phyloP scores from a whole-genome alignment of 2,888 invertebrate species.

The Lasioglossum lativentre region DNA sequence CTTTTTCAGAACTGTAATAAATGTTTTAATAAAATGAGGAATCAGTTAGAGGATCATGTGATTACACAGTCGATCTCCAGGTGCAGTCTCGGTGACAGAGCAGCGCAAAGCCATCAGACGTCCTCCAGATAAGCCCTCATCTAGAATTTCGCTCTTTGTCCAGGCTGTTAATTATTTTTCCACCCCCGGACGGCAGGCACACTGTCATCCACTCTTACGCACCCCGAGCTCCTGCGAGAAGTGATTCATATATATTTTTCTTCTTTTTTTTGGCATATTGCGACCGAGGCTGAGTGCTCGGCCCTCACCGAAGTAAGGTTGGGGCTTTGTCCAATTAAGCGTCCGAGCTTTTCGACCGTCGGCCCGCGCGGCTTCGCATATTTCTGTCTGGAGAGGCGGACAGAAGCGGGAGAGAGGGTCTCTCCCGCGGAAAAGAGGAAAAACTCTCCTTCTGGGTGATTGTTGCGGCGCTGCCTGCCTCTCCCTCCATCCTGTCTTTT shows the following conservation, averaged over 20 bases:
- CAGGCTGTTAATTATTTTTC: slow-evolving; percentile 68
- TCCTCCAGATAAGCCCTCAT: slow-evolving; percentile 54
- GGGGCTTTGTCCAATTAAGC: slow-evolving; percentile 85
- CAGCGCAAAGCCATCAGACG: slow-evolving; percentile 36
- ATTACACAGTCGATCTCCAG: slow-evolving; percentile 16
- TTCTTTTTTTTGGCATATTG: slow-evolving; percentile 82
- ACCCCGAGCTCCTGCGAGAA: slow-evolving; percentile 71
- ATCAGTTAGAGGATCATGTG: not conserved
- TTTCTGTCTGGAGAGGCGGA: slow-evolving; percentile 81
- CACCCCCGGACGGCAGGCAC: slow-evolving; percentile 33
- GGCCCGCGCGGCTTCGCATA: slow-evolving; percentile 80
- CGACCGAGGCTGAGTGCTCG: slow-evolving; percentile 78
- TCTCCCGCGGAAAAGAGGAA: slow-evolving; percentile 75
- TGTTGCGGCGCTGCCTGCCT: slow-evolving; percentile 58
- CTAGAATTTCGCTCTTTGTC: slow-evolving; percentile 68
- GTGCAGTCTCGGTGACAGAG: not conserved
- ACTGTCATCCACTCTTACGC: slow-evolving; percentile 68
- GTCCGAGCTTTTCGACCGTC: slow-evolving; percentile 81
- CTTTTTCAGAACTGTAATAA: not conserved
- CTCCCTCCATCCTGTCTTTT: slow-evolving; percentile 22
- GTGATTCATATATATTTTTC: slow-evolving; percentile 78
- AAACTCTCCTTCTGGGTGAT: slow-evolving; percentile 76
- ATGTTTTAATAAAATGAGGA: not conserved
- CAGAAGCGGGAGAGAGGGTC: slow-evolving; percentile 45
- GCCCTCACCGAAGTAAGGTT: slow-evolving; percentile 76